Evolutionary conservation across 2,888 invertebrate species (phyloP).

Genomic region (Branchinecta sandiegonensis): DNA sequence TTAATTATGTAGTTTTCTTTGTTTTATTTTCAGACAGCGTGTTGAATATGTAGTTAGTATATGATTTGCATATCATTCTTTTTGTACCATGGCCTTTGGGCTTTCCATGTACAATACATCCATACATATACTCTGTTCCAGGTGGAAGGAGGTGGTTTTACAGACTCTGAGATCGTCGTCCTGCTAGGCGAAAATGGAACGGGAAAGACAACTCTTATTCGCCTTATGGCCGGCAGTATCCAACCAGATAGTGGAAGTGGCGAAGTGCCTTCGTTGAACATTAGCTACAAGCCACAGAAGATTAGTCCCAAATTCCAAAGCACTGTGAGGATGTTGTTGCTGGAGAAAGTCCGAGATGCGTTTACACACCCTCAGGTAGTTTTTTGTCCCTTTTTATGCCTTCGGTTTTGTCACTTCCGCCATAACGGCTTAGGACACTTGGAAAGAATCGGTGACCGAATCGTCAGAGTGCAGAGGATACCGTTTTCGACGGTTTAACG

Average conservation of each 20-base stretch:
- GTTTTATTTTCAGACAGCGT: no score
- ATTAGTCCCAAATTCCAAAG: constrained; percentile 95
- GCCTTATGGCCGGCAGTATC: constrained; percentile 92
- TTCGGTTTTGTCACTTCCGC: no score
- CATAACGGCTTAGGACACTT: no score
- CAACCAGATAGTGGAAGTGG: constrained; percentile 67
- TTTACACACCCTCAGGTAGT: constrained; percentile 81
- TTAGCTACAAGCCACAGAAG: constrained; percentile 99
- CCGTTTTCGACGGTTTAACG: no score
- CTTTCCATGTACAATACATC: no score
- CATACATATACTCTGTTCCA: constrained; percentile 48
- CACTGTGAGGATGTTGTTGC: constrained; percentile 75
- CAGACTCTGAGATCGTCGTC: constrained; percentile 97
- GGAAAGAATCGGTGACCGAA: no score
- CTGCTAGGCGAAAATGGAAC: constrained; percentile 93
- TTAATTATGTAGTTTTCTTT: no score
- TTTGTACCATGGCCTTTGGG: no score
- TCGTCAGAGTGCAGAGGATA: no score
- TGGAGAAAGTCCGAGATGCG: constrained; percentile 93
- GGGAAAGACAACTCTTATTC: constrained; percentile 97
- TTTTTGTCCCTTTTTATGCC: no score
- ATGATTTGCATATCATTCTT: no score
- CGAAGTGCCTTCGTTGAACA: constrained; percentile 74
- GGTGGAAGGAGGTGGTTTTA: constrained; percentile 83
- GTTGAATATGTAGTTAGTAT: no score